These are phyloP conservation scores for Choloepus hoffmanni DNA, from an alignment of 2,113 vertebrate species.

Conservation along the genomic window DNA sequence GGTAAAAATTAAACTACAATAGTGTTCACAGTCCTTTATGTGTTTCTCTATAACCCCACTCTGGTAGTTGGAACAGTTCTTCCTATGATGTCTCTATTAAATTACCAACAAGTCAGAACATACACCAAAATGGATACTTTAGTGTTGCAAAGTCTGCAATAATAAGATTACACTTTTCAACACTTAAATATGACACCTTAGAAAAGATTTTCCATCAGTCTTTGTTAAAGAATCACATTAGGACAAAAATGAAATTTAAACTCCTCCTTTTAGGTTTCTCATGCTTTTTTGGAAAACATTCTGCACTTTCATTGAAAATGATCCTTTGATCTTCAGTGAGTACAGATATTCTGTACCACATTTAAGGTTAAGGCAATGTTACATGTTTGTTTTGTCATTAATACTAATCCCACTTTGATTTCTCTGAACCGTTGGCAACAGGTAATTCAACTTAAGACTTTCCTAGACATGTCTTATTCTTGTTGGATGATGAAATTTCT, in stretches of 20 bases:
- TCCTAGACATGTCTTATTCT: conserved; percentile 55
- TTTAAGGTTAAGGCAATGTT: conserved; percentile 66
- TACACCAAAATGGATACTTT: conserved; percentile 47
- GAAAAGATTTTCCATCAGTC: conserved; percentile 61
- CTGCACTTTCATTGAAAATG: conserved; percentile 58
- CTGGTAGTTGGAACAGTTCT: conserved; percentile 56
- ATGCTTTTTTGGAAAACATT: conserved; percentile 16
- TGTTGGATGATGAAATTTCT: conserved; percentile 66
- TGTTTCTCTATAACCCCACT: background rate
- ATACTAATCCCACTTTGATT: conserved; percentile 68
- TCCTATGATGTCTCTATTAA: conserved; percentile 32
- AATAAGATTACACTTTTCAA: conserved; percentile 78
- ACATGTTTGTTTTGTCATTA: conserved; percentile 78
- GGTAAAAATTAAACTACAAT: background rate
- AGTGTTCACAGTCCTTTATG: background rate
- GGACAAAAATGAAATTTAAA: conserved; percentile 63
- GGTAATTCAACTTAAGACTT: conserved; percentile 71
- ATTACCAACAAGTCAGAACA: conserved; percentile 69
- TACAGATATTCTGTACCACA: conserved; percentile 43
- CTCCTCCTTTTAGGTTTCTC: conserved; percentile 1
- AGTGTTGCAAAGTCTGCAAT: conserved; percentile 66
- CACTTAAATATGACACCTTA: conserved; percentile 59
- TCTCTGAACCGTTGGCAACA: conserved; percentile 76
- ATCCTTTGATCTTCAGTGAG: conserved; percentile 72
- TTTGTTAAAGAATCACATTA: conserved; percentile 66